Evolutionary conservation across 1,140 invertebrate species (phyloP).

Genomic region (Tetragnatha versicolor): DNA sequence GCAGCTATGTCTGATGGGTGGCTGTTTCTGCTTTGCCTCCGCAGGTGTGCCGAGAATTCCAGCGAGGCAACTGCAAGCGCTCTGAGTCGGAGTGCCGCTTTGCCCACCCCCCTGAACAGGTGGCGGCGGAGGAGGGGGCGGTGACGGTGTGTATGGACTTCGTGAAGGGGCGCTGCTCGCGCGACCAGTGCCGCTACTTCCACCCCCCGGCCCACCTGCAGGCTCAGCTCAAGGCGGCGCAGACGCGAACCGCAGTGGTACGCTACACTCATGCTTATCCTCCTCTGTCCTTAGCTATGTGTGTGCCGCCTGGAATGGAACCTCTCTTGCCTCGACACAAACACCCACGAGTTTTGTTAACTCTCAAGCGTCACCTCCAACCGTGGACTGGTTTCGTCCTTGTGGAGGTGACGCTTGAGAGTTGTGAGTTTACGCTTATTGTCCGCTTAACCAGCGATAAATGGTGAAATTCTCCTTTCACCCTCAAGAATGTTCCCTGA

Average conservation of each 20-base stretch:
- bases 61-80: constrained; percentile 95
- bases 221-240: constrained; percentile 97
- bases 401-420: too few relatives aligned
- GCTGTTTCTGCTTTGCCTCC: constrained; percentile 43
- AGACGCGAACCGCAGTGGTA: constrained; percentile 73
- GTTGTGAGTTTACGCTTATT: too few relatives aligned
- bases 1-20: constrained; percentile 18
- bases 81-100: constrained; percentile 95
- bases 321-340: too few relatives aligned
- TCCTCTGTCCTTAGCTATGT: constrained; percentile 14
- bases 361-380: too few relatives aligned
- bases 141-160: constrained; percentile 98
- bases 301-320: too few relatives aligned
- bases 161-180: constrained; percentile 72
- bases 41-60: constrained; percentile 98
- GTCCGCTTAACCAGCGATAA: too few relatives aligned
- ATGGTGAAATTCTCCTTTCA: too few relatives aligned
- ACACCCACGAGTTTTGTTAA: too few relatives aligned
- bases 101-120: constrained; percentile 94
- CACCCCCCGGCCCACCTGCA: constrained; percentile 97
- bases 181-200: constrained; percentile 74
- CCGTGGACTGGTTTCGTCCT: too few relatives aligned
- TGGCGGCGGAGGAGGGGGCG: constrained; percentile 79
- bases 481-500: too few relatives aligned
- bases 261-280: constrained; percentile 33